Percentiles rank a stretch among this genome's conserved stretches.
Conservation (phyloP, 1,140 invertebrate species). For the Megathymus violae region DNA sequence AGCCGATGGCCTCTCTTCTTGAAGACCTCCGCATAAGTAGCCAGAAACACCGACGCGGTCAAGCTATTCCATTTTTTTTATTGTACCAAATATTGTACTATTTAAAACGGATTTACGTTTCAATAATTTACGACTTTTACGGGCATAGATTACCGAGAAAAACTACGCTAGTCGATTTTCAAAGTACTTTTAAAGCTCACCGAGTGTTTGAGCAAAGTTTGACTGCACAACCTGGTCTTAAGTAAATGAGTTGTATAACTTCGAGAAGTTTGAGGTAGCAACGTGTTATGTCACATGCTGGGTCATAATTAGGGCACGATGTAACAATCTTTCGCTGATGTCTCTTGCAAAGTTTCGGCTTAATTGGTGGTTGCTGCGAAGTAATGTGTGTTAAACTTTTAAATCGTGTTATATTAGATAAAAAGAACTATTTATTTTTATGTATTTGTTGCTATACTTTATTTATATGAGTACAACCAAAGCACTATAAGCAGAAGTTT, state of each 20-base stretch:
- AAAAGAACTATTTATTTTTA: no score
- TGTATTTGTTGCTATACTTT: no score
- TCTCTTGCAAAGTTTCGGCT: conserved; percentile 3
- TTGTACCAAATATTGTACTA: no score
- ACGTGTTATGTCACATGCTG: conserved; percentile 9
- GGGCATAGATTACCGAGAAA: not conserved
- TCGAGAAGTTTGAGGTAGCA: conserved; percentile 6
- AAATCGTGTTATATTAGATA: not conserved
- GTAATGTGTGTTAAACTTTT: not conserved
- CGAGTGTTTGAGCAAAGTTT: not conserved
- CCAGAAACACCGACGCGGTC: no score
- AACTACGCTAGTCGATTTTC: not conserved
- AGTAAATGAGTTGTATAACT: conserved; percentile 2
- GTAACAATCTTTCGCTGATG: conserved; percentile 13
- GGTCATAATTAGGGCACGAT: conserved; percentile 3
- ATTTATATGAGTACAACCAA: no score
- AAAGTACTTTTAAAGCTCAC: not conserved
- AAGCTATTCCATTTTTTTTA: no score
- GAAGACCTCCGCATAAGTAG: no score
- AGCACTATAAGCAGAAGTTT: no score
- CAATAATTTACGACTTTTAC: no score
- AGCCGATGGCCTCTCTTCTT: no score
- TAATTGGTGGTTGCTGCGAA: not conserved
- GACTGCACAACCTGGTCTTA: not conserved
- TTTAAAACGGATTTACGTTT: no score